A percentile compares a stretch with the other conserved stretches of the same genome.
These are phyloP conservation scores for Sternarchorhynchus goeldii DNA, from an alignment of 2,797 vertebrate genomes.

Conservation along the genomic window DNA sequence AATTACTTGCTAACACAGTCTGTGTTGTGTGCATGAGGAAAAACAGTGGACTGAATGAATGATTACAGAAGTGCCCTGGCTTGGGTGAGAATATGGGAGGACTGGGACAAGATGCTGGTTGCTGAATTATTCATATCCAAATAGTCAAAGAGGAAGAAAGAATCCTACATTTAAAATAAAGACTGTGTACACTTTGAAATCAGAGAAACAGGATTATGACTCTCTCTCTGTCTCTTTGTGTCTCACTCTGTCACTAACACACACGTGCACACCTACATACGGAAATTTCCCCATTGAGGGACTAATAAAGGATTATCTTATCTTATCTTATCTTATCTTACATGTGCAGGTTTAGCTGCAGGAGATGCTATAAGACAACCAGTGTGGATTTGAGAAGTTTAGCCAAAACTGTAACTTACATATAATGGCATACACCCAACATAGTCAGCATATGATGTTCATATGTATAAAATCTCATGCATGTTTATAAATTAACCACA, in stretches of 20 bases:
- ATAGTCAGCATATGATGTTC: no score
- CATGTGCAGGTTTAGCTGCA: no score
- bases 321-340: no score
- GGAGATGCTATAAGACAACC: no score
- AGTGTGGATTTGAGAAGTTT: no score
- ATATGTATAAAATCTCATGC: no score
- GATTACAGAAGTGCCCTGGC: conserved; percentile 2
- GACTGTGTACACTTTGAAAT: neutral
- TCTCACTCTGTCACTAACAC: neutral
- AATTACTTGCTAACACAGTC: neutral
- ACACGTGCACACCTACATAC: no score
- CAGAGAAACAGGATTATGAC: neutral
- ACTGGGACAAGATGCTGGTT: neutral
- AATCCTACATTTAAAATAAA: conserved; percentile 1
- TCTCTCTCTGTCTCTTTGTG: conserved; percentile 13
- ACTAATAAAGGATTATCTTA: no score
- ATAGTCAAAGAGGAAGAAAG: conserved; percentile 36
- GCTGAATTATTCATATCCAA: conserved; percentile 37
- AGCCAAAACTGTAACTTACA: no score
- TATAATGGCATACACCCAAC: no score
- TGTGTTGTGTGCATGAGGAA: neutral
- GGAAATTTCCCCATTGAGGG: no score
- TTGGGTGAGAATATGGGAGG: neutral
- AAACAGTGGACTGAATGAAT: neutral
- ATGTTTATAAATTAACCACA: no score